Evolutionary conservation across 2,797 vertebrate genomes (phyloP).

Genomic region (Etheostoma perlongum): DNA sequence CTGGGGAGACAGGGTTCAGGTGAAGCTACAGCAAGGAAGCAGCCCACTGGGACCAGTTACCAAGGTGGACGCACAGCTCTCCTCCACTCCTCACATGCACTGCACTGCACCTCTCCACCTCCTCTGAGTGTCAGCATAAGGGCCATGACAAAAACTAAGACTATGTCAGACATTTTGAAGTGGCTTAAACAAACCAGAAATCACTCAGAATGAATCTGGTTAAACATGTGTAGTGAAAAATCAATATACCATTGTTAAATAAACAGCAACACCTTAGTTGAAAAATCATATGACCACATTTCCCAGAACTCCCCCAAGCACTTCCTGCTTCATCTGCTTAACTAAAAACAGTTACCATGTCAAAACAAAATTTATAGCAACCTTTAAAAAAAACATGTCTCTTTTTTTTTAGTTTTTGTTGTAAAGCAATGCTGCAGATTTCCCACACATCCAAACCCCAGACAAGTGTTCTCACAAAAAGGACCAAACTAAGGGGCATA

Average conservation of each 20-base stretch:
- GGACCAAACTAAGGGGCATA: background rate
- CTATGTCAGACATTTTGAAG: background rate
- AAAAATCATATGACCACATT: background rate
- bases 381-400: background rate
- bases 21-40: constrained; percentile 69
- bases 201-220: background rate
- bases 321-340: constrained; percentile 18
- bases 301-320: constrained; percentile 2
- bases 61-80: constrained; percentile 63
- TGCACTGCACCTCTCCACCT: constrained; percentile 26
- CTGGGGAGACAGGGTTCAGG: constrained; percentile 77
- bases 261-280: background rate
- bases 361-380: background rate
- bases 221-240: background rate
- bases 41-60: constrained; percentile 79
- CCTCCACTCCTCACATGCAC: constrained; percentile 35
- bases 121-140: constrained; percentile 31
- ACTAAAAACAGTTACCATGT: constrained; percentile 5
- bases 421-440: background rate
- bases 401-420: background rate
- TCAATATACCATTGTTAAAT: background rate
- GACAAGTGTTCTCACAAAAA: background rate
- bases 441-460: no score
- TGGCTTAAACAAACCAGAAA: background rate
- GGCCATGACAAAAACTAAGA: constrained; percentile 18